Evolutionary conservation across 1,140 invertebrate species (phyloP).

Genomic region (Kradibia gibbosae): DNA sequence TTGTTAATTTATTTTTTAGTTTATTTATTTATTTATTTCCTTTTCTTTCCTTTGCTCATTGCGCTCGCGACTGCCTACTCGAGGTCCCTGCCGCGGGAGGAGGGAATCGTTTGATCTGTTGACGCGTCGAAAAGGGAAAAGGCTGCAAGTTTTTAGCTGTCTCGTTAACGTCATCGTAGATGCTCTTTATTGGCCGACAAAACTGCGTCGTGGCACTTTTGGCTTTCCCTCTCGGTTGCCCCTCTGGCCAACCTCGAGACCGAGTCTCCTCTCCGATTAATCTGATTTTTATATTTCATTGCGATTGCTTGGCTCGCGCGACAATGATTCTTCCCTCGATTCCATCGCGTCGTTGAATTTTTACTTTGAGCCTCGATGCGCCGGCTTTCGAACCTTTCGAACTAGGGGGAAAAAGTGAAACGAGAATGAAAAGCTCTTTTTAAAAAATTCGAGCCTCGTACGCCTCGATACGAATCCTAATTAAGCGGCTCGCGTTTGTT

Average conservation of each 20-base stretch:
- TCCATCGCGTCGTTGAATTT: slow-evolving; percentile 14
- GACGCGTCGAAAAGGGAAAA: too few relatives aligned
- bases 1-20: not conserved
- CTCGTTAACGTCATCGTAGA: too few relatives aligned
- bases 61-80: too few relatives aligned
- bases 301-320: slow-evolving; percentile 23
- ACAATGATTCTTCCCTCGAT: slow-evolving; percentile 6
- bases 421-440: slow-evolving; percentile 1
- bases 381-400: not conserved
- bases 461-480: not conserved
- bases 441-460: not conserved
- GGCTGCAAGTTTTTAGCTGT: too few relatives aligned
- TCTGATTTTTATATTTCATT: slow-evolving; percentile 9
- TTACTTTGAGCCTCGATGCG: not conserved
- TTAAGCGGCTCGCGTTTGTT: not conserved
- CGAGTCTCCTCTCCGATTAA: slow-evolving; percentile 31
- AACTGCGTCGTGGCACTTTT: too few relatives aligned
- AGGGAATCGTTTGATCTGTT: too few relatives aligned
- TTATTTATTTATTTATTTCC: not conserved
- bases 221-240: too few relatives aligned
- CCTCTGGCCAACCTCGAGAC: too few relatives aligned
- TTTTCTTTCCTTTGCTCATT: too few relatives aligned
- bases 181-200: too few relatives aligned
- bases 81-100: too few relatives aligned
- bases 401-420: not conserved